Evolutionary conservation across 2,113 vertebrate species (phyloP).

Genomic region (Mesoclemmys tuberculata): DNA sequence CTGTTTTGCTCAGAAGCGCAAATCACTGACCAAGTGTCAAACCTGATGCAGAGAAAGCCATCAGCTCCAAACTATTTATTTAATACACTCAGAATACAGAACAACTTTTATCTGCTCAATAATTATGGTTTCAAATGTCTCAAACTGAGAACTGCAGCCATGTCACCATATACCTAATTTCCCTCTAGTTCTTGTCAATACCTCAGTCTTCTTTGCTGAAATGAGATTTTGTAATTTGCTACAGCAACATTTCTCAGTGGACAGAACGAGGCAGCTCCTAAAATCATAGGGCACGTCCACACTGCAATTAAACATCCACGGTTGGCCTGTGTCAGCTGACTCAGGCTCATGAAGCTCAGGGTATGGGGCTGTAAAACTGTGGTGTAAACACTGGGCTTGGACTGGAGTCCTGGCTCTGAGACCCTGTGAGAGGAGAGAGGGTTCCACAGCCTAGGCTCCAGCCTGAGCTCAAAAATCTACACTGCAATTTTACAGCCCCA

Average conservation of each 20-base stretch:
- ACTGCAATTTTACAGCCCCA: no score
- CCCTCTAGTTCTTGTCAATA: neutral
- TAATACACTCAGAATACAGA: neutral
- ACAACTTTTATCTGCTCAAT: neutral
- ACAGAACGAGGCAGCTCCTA: neutral
- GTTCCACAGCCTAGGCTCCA: no score
- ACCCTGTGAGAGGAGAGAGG: neutral
- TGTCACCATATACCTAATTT: neutral
- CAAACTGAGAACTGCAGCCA: neutral
- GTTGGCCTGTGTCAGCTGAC: neutral
- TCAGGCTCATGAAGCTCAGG: accelerated
- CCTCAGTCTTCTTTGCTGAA: neutral
- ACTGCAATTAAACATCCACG: neutral
- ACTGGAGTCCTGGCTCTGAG: no score
- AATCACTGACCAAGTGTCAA: neutral
- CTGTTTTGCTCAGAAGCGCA: neutral
- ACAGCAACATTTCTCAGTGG: neutral
- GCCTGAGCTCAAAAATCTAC: neutral
- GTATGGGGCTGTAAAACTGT: neutral
- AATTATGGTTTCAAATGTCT: neutral
- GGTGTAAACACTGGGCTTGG: neutral
- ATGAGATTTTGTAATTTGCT: neutral
- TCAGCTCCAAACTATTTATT: neutral
- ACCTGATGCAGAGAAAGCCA: neutral
- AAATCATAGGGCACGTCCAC: neutral